Evolutionary conservation across 2,113 vertebrate species (phyloP).

Genomic region (Cygnus atratus): DNA sequence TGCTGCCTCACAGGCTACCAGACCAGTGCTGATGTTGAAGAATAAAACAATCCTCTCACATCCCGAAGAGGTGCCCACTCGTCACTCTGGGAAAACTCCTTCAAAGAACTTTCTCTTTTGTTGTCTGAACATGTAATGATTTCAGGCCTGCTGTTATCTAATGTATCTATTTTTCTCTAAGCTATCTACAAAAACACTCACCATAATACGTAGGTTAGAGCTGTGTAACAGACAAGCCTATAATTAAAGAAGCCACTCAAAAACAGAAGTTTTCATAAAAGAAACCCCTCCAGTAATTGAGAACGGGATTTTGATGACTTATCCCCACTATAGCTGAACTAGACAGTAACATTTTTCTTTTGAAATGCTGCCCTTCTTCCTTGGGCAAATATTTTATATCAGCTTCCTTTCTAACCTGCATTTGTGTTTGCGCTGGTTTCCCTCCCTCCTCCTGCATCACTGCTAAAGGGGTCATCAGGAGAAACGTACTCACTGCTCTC

Average conservation of each 20-base stretch:
- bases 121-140: background rate
- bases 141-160: conserved; percentile 35
- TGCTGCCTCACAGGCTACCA: background rate
- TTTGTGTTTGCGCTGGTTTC: background rate
- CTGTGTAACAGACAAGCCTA: conserved; percentile 13
- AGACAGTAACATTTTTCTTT: conserved; percentile 36
- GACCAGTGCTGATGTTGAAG: background rate
- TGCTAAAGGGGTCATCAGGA: conserved; percentile 58
- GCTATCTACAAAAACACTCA: conserved; percentile 39
- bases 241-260: conserved; percentile 64
- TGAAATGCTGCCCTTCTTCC: conserved; percentile 40
- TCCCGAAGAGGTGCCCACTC: background rate
- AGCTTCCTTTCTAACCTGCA: conserved; percentile 42
- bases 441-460: conserved; percentile 59
- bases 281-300: conserved; percentile 53
- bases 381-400: conserved; percentile 24
- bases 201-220: conserved; percentile 23
- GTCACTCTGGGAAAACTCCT: background rate
- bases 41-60: background rate
- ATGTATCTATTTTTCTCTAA: conserved; percentile 27
- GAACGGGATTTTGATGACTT: conserved; percentile 49
- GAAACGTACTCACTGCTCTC: conserved; percentile 21
- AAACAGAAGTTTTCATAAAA: conserved; percentile 36
- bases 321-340: conserved; percentile 8
- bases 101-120: conserved; percentile 15